Conservation (phyloP, 2,888 invertebrate genomes). For the Rhagium mordax region DNA sequence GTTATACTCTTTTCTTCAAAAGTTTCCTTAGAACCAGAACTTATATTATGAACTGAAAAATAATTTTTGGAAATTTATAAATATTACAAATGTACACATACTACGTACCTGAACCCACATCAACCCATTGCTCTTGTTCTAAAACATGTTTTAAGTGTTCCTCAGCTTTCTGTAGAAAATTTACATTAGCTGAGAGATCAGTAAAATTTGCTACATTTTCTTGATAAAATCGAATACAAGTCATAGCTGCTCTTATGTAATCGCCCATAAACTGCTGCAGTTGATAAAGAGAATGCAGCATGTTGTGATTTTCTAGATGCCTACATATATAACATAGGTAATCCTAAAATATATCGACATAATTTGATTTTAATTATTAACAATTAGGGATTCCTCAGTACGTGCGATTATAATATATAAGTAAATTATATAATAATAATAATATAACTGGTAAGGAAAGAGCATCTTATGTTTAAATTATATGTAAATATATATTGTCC, state of each 20-base stretch:
- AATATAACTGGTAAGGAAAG: too few species aligned
- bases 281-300: slow-evolving; percentile 82
- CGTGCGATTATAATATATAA: too few species aligned
- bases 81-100: not conserved
- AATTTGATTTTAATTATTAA: too few species aligned
- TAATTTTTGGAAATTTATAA: not conserved
- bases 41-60: slow-evolving; percentile 52
- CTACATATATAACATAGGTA: slow-evolving; percentile 81
- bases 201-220: slow-evolving; percentile 74
- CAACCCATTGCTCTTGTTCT: slow-evolving; percentile 73
- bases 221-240: slow-evolving; percentile 84
- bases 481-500: too few species aligned
- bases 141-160: slow-evolving; percentile 78
- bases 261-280: slow-evolving; percentile 82
- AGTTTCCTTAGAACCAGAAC: slow-evolving; percentile 52
- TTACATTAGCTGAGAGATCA: slow-evolving; percentile 72
- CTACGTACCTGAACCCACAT: slow-evolving; percentile 66
- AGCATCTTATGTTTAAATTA: too few species aligned
- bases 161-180: slow-evolving; percentile 74
- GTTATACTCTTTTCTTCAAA: slow-evolving; percentile 70
- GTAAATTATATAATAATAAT: too few species aligned
- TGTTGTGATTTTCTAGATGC: slow-evolving; percentile 79
- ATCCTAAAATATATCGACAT: slow-evolving; percentile 67
- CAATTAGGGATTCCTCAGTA: too few species aligned
- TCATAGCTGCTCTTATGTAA: slow-evolving; percentile 84